A percentile compares a stretch with the other conserved stretches of the same genome.
phyloP scores from a whole-genome alignment of 2,797 vertebrate species.

The Pantherophis vulpinus region DNA sequence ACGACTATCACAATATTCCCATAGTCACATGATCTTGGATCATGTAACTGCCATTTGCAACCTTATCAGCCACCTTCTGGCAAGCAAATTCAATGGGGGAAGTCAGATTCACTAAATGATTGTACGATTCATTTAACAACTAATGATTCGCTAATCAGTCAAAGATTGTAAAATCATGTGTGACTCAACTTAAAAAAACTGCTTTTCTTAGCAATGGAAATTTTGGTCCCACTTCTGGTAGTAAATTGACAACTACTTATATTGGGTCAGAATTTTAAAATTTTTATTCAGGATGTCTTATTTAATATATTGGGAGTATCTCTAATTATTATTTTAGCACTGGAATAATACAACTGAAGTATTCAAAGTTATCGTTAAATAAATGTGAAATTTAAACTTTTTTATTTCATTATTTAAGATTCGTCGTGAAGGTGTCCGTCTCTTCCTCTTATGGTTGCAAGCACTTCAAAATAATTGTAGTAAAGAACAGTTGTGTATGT shows the following conservation, averaged over 20 bases:
- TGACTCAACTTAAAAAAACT: background rate
- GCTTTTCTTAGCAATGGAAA: background rate
- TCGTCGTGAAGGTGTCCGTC: constrained; percentile 92
- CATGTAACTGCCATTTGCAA: background rate
- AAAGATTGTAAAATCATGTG: background rate
- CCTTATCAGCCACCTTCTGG: background rate
- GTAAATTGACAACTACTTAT: background rate
- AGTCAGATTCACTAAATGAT: background rate
- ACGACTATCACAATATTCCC: background rate
- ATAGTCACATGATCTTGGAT: background rate
- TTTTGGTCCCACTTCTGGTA: background rate
- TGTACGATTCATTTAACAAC: background rate
- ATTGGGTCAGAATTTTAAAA: background rate
- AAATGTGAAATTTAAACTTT: background rate
- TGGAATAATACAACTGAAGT: background rate
- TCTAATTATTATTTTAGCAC: background rate
- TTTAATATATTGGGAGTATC: background rate
- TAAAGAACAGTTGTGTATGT: constrained; percentile 94
- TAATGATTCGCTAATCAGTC: background rate
- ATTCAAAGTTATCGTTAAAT: background rate
- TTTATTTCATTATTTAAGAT: constrained; percentile 74
- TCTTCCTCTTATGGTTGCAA: constrained; percentile 98
- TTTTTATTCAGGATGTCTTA: background rate
- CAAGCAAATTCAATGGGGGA: background rate
- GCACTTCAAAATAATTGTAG: constrained; percentile 92